These are phyloP conservation scores for Drosophila rhopaloa DNA, from an alignment of 1,140 invertebrate genomes.

Conservation along the genomic window DNA sequence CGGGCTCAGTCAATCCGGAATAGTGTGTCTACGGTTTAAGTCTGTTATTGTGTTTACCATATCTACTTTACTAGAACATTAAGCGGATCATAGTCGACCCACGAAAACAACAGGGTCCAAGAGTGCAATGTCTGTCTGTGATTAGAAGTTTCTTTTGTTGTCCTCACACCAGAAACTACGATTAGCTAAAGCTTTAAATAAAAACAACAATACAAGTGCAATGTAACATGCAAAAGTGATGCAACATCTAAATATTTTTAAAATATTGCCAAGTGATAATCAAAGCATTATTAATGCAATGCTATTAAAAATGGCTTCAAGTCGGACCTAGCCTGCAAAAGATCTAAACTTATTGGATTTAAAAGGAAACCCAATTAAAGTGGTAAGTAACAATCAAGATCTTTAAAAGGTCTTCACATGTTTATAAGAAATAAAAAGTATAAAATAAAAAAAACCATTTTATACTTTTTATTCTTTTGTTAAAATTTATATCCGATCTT, in stretches of 20 bases:
- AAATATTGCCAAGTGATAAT: conserved; percentile 42
- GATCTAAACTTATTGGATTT: conserved; percentile 50
- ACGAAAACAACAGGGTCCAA: conserved; percentile 56
- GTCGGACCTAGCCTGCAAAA: conserved; percentile 19
- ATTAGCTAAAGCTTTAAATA: conserved; percentile 56
- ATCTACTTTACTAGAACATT: conserved; percentile 24
- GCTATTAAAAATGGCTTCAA: conserved; percentile 42
- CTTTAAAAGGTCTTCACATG: too few species aligned
- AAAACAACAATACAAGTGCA: conserved; percentile 62
- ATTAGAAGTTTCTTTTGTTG: conserved; percentile 75
- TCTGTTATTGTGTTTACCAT: conserved; percentile 1
- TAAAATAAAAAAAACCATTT: too few species aligned
- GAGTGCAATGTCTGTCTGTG: conserved; percentile 75
- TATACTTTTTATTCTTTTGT: too few species aligned
- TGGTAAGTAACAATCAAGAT: conserved; percentile 32
- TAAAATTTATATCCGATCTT: too few species aligned
- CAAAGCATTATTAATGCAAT: conserved; percentile 8
- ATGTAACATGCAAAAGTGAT: conserved; percentile 51
- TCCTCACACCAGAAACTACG: conserved; percentile 49
- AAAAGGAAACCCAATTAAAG: conserved; percentile 34
- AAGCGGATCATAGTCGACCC: conserved; percentile 10
- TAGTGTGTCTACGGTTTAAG: conserved; percentile 1
- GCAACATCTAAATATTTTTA: conserved; percentile 26
- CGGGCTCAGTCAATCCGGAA: neutral
- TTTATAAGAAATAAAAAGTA: too few species aligned